Evolutionary conservation across 2,797 vertebrate species (phyloP).

Genomic region (Pyrocephalus nanus): DNA sequence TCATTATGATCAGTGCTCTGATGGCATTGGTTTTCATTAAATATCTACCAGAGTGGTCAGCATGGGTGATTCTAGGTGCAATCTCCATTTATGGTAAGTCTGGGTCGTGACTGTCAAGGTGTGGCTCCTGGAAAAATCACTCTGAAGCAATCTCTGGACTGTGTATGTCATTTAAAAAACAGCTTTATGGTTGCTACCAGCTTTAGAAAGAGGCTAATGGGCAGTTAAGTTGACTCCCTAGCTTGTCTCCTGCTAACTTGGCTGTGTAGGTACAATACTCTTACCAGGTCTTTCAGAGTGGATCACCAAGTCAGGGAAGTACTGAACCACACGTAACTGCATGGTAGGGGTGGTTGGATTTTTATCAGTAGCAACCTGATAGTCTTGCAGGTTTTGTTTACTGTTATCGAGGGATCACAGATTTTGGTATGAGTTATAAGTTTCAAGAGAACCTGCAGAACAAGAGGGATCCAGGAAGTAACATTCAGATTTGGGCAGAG

Average conservation of each 20-base stretch:
- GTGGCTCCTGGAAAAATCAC: not conserved
- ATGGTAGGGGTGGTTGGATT: not conserved
- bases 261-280: not conserved
- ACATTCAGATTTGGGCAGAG: not conserved
- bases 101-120: not conserved
- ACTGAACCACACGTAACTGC: not conserved
- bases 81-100: constrained; percentile 93
- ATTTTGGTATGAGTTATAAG: not conserved
- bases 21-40: constrained; percentile 98
- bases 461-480: not conserved
- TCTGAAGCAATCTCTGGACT: not conserved
- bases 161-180: not conserved
- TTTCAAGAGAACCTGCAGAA: constrained; percentile 18
- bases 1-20: constrained; percentile 94
- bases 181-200: not conserved
- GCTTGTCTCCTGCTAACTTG: not conserved
- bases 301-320: not conserved
- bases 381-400: not conserved
- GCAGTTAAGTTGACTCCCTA: not conserved
- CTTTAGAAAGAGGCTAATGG: not conserved
- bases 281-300: not conserved
- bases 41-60: constrained; percentile 94
- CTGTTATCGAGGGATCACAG: not conserved
- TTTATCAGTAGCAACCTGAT: not conserved
- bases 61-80: constrained; percentile 94